A percentile compares a stretch with the other conserved stretches of the same genome.
phyloP scores from a whole-genome alignment of 2,888 invertebrate species.

The Apamea monoglypha region DNA sequence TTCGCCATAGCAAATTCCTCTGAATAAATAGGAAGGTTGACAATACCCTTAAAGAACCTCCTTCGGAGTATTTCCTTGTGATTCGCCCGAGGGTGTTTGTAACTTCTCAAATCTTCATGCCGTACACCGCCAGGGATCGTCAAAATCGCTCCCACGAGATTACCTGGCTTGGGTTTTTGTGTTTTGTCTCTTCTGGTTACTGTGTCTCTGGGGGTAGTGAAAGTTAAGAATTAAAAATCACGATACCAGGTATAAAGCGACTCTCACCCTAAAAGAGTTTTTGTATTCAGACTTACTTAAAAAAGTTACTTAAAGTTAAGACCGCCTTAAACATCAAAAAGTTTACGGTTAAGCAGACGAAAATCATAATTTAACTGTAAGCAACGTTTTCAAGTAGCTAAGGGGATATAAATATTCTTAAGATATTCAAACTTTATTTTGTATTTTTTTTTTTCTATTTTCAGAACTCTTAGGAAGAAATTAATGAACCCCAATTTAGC shows the following conservation, averaged over 20 bases:
- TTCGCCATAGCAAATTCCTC: not conserved
- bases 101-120: slow-evolving; percentile 32
- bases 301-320: not conserved
- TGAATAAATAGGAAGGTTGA: not conserved
- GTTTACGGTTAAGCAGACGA: no score
- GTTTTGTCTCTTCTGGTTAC: not conserved
- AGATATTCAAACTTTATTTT: not conserved
- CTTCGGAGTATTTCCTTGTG: slow-evolving; percentile 1
- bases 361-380: not conserved
- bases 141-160: slow-evolving; percentile 17
- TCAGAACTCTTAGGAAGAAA: not conserved
- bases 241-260: not conserved
- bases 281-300: not conserved
- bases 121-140: not conserved
- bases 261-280: not conserved
- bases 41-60: not conserved
- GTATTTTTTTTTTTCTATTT: not conserved
- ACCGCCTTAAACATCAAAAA: not conserved
- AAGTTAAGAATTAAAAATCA: not conserved
- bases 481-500: slow-evolving; percentile 28
- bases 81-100: slow-evolving; percentile 23
- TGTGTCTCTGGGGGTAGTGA: not conserved
- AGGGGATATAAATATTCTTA: not conserved
- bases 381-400: not conserved
- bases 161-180: not conserved